Conservation (phyloP, 2,888 invertebrate species). For the Xestia xanthographa region DNA sequence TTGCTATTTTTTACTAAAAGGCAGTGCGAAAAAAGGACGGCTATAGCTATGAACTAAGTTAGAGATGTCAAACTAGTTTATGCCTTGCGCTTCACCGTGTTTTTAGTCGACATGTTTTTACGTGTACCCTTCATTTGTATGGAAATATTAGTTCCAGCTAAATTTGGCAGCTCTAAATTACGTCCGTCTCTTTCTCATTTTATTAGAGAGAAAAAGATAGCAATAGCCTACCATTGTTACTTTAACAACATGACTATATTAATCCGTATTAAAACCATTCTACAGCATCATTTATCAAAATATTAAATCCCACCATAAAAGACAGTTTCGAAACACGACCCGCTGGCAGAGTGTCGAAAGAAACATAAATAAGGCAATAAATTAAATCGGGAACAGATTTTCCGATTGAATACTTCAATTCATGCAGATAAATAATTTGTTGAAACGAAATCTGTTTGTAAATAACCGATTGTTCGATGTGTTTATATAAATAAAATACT, state of each 20-base stretch:
- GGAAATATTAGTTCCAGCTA: no score
- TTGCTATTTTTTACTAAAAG: no score
- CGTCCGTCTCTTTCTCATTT: no score
- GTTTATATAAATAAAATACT: slow-evolving; percentile 42
- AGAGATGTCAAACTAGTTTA: no score
- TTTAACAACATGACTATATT: neutral
- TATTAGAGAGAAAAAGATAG: no score
- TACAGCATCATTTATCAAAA: neutral
- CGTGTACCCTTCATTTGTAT: no score
- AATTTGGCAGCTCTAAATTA: no score
- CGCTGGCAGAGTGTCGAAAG: neutral
- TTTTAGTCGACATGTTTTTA: no score
- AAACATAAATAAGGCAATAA: slow-evolving; percentile 2
- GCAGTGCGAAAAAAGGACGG: no score
- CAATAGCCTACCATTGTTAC: no score
- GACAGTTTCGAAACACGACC: neutral
- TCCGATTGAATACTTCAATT: slow-evolving; percentile 32
- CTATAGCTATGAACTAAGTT: no score
- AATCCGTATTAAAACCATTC: neutral
- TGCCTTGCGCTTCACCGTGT: no score
- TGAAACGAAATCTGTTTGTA: slow-evolving; percentile 27
- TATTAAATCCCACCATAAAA: neutral
- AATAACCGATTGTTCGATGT: slow-evolving; percentile 35
- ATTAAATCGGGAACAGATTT: slow-evolving; percentile 27
- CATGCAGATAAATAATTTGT: slow-evolving; percentile 33